Base-by-base conservation (phyloP, 2,797 vertebrate genomes). In the Mergus octosetaceus region DNA sequence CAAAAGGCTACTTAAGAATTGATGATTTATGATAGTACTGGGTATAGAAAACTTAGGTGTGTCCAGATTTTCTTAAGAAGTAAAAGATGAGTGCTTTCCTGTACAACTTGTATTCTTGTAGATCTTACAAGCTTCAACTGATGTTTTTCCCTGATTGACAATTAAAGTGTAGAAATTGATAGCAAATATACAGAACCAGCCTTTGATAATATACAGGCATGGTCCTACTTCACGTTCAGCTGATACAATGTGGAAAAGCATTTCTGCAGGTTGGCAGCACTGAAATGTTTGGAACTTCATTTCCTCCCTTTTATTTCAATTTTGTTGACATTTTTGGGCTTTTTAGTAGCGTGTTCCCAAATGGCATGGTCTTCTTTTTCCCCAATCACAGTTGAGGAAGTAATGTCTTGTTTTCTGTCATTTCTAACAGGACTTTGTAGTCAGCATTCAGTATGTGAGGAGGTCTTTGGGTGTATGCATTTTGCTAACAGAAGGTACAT, bases 1-100 rank as follows among this genome's bases (percentile, higher is more conserved):
- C 2, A n/a, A 0, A 25, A 27, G 0, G 64, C 24, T 43, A 0
- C 7, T n/a, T 69, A 9, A 6, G 5, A 69, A 27, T 0, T 85
- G 25, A 11, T 58, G 16, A 9, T 60, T 28, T 28, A 1, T 60
- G 21, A 25, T 8, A 11, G 5, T 43, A 25, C 25, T 28, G 8
- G 28, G 30, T 10, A 12, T 10, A 19, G 21, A 22, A 58, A 30
- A 13, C 16, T 75, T 2, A 1, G 4, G 10, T 7, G 2, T 9
- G 8, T 62, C 39, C 14, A 32, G 0, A 16, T 78, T 81, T 65
- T 61, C 13, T 45, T 69, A 65, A 39, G 3, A 3, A 34, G 8
- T 47, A 41, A 51, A 76, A 62, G 12, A n/a, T 24, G 43, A 58
- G 19, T 6, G 77, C 68, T 49, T 24, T 57, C 84, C 17, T 32